Conservation (phyloP, 2,113 vertebrate species). For the Plecturocebus donacophilus region DNA sequence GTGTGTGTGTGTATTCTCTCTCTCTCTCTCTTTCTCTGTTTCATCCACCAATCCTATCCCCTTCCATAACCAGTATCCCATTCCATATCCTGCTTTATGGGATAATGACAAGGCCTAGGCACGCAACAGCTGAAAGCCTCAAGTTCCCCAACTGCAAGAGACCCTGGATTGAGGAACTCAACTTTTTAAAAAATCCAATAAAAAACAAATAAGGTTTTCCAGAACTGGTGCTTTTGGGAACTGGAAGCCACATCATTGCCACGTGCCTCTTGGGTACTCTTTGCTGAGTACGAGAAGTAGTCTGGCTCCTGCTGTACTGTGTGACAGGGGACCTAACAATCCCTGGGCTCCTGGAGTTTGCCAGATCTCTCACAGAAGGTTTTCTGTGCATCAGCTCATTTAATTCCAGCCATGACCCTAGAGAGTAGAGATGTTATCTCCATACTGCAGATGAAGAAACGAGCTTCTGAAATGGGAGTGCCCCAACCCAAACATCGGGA, state of each 20-base stretch:
- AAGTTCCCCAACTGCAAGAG: not conserved
- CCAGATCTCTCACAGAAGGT: not conserved
- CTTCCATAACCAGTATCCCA: not conserved
- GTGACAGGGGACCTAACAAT: no score
- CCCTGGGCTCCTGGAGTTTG: not conserved
- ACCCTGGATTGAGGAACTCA: not conserved
- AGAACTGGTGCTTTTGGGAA: not conserved
- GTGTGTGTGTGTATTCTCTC: not conserved
- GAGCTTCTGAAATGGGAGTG: not conserved
- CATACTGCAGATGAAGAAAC: not conserved
- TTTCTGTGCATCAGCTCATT: not conserved
- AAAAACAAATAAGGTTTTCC: not conserved
- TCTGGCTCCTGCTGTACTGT: not conserved
- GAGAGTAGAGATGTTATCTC: not conserved
- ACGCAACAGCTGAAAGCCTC: not conserved
- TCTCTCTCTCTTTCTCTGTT: not conserved
- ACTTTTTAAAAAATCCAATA: fast-evolving
- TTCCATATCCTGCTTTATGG: no score
- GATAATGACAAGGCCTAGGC: not conserved
- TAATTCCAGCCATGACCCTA: not conserved
- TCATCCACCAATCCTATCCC: not conserved
- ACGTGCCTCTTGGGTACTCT: not conserved
- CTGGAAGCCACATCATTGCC: not conserved
- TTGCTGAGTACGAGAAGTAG: not conserved
- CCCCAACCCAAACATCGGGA: not conserved